These are phyloP conservation scores for Maylandia zebra DNA, from an alignment of 2,113 vertebrate species.

Conservation along the genomic window DNA sequence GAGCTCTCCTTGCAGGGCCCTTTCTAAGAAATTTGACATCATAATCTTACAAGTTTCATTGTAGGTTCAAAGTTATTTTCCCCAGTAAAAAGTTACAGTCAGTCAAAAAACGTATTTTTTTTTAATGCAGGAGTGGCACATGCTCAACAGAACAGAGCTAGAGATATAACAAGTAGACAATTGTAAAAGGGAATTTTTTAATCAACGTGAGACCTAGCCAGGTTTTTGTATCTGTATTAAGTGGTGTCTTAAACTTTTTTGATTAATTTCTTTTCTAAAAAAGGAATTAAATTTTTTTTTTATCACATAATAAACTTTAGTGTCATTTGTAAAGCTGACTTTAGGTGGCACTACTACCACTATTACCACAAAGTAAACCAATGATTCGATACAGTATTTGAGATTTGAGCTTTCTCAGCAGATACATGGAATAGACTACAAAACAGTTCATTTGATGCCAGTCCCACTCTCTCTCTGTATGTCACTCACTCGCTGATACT, in stretches of 20 bases:
- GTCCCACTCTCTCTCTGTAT: no score
- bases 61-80: neutral
- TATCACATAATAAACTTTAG: no score
- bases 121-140: neutral
- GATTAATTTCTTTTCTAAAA: neutral
- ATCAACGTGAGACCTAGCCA: neutral
- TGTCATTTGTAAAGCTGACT: no score
- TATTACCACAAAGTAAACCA: no score
- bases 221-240: neutral
- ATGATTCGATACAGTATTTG: no score
- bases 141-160: neutral
- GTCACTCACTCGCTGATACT: no score
- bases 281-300: neutral
- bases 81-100: neutral
- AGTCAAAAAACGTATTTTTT: neutral
- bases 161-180: neutral
- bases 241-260: neutral
- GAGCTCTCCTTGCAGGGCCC: neutral
- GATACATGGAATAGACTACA: no score
- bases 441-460: no score
- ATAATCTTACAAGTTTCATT: neutral
- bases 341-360: no score
- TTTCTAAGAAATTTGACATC: neutral
- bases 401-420: no score
- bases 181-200: neutral